Conservation (phyloP, 2,797 vertebrate genomes). For the Eulemur rubriventer region DNA sequence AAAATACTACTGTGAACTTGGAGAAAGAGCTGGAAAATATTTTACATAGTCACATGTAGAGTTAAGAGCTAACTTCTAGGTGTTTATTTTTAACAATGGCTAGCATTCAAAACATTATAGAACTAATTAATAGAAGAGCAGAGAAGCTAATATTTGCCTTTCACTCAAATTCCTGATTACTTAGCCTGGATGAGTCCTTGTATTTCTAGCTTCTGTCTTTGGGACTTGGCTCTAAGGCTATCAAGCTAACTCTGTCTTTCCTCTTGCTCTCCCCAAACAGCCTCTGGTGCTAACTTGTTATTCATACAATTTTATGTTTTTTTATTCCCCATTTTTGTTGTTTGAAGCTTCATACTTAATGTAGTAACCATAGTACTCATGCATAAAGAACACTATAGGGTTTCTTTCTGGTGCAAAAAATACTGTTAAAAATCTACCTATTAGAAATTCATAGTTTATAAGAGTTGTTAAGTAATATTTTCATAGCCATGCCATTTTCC, state of each 20-base stretch:
- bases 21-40: not conserved
- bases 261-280: not conserved
- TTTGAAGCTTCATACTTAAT: not conserved
- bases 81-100: not conserved
- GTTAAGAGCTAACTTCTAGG: not conserved
- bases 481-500: not conserved
- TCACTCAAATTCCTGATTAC: not conserved
- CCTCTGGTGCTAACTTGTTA: not conserved
- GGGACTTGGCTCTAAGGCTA: not conserved
- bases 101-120: not conserved
- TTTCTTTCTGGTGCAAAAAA: constrained; percentile 22
- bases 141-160: not conserved
- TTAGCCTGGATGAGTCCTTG: not conserved
- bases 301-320: not conserved
- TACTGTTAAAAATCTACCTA: constrained; percentile 4
- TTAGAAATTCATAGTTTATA: constrained; percentile 2
- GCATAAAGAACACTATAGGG: not conserved
- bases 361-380: not conserved
- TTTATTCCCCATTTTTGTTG: not conserved
- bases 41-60: not conserved
- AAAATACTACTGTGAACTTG: not conserved
- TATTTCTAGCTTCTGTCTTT: not conserved
- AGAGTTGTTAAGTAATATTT: not conserved
- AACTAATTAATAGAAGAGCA: not conserved
- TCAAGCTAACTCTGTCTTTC: not conserved